These are phyloP conservation scores for Hylaea fasciaria DNA, from an alignment of 2,888 invertebrate species.

Conservation along the genomic window DNA sequence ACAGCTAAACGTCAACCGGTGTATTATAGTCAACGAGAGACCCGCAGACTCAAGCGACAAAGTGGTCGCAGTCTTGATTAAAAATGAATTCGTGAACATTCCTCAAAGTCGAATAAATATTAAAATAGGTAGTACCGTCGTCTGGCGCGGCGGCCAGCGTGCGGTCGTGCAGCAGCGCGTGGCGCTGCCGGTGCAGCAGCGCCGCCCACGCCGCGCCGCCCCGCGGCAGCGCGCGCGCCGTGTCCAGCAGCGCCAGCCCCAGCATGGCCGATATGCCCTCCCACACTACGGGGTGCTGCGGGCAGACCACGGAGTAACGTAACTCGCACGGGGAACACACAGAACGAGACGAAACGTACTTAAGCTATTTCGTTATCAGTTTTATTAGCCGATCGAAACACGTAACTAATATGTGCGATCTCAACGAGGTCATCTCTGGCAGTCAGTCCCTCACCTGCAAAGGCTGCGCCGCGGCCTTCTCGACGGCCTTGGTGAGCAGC, in stretches of 20 bases:
- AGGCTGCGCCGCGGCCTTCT: constrained; percentile 90
- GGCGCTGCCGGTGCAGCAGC: constrained; percentile 90
- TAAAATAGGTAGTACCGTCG: constrained; percentile 86
- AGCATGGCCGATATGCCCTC: constrained; percentile 73
- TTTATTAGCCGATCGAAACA: too few species aligned
- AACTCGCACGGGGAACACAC: too few species aligned
- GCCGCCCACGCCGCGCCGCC: constrained; percentile 86
- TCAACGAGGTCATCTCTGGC: background rate
- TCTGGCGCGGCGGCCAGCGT: constrained; percentile 89
- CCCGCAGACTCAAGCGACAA: too few species aligned
- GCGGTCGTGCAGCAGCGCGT: constrained; percentile 92
- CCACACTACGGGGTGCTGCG: constrained; percentile 66
- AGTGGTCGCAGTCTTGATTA: too few species aligned
- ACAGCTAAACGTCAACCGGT: too few species aligned
- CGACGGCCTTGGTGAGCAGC: constrained; percentile 88
- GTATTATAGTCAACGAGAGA: too few species aligned
- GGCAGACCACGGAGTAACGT: background rate
- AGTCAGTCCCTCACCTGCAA: constrained; percentile 83
- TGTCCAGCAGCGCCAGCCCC: constrained; percentile 62
- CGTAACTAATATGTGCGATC: too few species aligned
- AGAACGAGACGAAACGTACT: too few species aligned
- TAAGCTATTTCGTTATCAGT: too few species aligned
- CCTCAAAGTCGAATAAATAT: too few species aligned
- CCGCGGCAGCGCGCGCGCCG: constrained; percentile 49
- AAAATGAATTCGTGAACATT: too few species aligned